Evolutionary conservation across 2,888 invertebrate species (phyloP).

Genomic region (Linnaemya tessellans): DNA sequence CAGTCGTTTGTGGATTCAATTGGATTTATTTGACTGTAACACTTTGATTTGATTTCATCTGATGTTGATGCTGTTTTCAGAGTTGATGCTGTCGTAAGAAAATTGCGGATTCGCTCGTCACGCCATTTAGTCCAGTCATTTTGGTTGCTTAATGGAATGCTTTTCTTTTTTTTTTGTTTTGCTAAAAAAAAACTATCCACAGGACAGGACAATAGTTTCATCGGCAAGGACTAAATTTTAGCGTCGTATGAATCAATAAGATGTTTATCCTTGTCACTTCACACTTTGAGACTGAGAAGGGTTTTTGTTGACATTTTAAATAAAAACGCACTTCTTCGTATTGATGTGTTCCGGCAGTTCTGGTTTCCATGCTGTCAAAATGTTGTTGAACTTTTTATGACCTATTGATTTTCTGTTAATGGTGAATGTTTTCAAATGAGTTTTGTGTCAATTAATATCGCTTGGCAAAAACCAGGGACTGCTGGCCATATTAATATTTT

Average conservation of each 20-base stretch:
- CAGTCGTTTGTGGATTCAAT: conserved; percentile 28
- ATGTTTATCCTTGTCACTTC: conserved; percentile 55
- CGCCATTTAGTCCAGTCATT: conserved; percentile 33
- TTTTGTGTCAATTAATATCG: no score
- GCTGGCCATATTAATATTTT: no score
- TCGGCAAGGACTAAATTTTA: conserved; percentile 30
- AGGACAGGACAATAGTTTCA: conserved; percentile 10
- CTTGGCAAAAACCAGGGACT: no score
- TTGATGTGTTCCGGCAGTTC: background rate
- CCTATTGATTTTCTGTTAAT: no score
- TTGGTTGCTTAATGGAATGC: conserved; percentile 34
- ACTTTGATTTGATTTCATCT: conserved; percentile 47
- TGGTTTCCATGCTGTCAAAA: background rate
- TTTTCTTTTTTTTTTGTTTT: background rate
- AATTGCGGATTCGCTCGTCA: conserved; percentile 21
- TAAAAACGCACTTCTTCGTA: background rate
- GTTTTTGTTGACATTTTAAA: conserved; percentile 37
- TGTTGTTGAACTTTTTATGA: background rate
- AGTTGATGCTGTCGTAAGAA: conserved; percentile 9
- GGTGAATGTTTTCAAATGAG: no score
- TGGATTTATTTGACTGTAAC: conserved; percentile 53
- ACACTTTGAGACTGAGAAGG: conserved; percentile 34
- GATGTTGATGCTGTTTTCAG: conserved; percentile 17
- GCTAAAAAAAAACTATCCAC: background rate
- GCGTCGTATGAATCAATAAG: conserved; percentile 48